phyloP scores from a whole-genome alignment of 2,113 vertebrate species.

The Azemiops feae region DNA sequence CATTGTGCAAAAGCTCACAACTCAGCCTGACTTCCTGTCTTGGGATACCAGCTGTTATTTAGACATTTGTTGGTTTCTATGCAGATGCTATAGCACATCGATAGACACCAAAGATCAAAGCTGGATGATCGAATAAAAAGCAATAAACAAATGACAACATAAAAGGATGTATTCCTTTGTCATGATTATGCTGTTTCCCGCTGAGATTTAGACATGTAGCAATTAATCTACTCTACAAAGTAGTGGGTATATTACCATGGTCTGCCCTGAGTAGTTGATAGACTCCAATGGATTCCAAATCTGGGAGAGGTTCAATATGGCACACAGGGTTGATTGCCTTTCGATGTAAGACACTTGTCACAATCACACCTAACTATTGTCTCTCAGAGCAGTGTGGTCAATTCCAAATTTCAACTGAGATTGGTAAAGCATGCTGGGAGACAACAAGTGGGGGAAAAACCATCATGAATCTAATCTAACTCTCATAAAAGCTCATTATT shows the following conservation, averaged over 20 bases:
- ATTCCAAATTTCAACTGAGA: background rate
- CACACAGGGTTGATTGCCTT: background rate
- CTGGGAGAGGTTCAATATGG: background rate
- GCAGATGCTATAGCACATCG: background rate
- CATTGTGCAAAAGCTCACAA: background rate
- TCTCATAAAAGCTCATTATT: background rate
- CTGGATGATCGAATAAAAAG: background rate
- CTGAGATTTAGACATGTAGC: background rate
- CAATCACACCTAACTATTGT: background rate
- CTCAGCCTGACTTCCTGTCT: background rate
- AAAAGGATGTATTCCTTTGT: background rate
- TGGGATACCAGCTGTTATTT: background rate
- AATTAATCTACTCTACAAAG: background rate
- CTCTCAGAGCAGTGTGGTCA: background rate
- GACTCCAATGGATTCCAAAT: background rate
- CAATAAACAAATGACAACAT: background rate
- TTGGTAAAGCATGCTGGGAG: background rate
- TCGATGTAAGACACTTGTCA: background rate
- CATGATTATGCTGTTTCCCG: background rate
- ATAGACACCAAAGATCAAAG: background rate
- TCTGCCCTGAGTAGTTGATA: background rate
- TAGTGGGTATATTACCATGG: background rate
- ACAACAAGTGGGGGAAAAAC: background rate
- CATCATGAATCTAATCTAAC: background rate
- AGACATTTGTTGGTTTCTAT: background rate